Conservation (phyloP, 2,888 invertebrate genomes). For the Leptarthrus brevirostris region DNA sequence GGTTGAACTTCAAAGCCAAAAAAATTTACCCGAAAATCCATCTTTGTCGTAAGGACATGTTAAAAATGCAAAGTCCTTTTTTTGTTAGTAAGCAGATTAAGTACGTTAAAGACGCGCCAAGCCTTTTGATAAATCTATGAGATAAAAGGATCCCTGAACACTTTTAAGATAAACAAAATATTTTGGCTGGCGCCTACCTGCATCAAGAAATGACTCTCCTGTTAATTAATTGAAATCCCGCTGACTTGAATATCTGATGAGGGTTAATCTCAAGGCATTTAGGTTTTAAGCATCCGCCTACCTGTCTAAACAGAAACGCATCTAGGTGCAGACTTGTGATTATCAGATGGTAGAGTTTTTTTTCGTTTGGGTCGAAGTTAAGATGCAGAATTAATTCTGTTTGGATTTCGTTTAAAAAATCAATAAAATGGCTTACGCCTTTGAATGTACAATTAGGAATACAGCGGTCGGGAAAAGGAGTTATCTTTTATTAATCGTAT, state of each 20-base stretch:
- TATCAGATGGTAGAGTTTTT: no score
- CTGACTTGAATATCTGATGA: conserved; percentile 20
- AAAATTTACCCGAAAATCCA: no score
- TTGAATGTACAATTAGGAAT: no score
- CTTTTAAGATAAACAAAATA: conserved; percentile 33
- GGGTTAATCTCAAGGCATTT: neutral
- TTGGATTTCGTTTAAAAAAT: no score
- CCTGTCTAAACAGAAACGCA: conserved; percentile 8
- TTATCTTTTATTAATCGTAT: no score
- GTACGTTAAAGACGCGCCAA: neutral
- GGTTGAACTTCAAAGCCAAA: no score
- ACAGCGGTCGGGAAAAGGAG: no score
- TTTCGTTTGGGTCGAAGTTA: neutral
- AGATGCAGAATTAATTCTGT: neutral
- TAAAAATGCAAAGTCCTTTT: no score
- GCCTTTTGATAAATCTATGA: neutral
- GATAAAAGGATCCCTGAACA: conserved; percentile 25
- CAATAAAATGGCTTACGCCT: no score
- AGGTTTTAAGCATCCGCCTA: neutral
- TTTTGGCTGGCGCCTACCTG: conserved; percentile 40
- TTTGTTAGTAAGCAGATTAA: no score
- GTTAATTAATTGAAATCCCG: conserved; percentile 33
- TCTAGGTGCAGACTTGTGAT: neutral
- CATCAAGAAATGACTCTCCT: neutral
- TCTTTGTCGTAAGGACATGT: no score